phyloP scores from a whole-genome alignment of 2,113 vertebrate species.

The Thamnaconus septentrionalis region DNA sequence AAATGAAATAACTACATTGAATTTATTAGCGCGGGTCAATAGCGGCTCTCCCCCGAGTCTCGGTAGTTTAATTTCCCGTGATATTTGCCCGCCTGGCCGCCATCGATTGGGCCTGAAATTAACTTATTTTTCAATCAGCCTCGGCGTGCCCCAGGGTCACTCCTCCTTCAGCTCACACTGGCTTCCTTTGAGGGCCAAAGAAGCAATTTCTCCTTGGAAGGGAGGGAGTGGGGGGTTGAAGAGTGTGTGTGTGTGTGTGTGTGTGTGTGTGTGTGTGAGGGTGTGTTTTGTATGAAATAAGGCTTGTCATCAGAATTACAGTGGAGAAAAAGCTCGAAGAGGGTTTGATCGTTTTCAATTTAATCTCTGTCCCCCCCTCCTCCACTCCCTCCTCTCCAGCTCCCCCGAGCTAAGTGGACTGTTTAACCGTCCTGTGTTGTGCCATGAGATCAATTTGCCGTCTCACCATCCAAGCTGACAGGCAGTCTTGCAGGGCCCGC shows the following conservation, averaged over 20 bases:
- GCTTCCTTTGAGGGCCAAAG: slow-evolving; percentile 79
- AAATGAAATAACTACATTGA: slow-evolving; percentile 89
- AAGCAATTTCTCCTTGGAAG: slow-evolving; percentile 89
- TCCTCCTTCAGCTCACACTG: slow-evolving; percentile 79
- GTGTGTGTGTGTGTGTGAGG: not conserved
- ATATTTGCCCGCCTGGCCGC: slow-evolving; percentile 99
- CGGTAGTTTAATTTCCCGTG: slow-evolving; percentile 99
- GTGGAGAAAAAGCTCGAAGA: slow-evolving; percentile 50
- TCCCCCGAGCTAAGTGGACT: slow-evolving; percentile 41
- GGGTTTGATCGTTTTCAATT: slow-evolving; percentile 72
- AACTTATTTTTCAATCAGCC: slow-evolving; percentile 99
- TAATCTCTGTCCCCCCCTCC: slow-evolving; percentile 45
- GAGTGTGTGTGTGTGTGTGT: too few species aligned
- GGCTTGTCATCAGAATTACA: slow-evolving; percentile 71
- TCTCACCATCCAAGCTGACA: slow-evolving; percentile 17
- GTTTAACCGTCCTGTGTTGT: slow-evolving; percentile 61
- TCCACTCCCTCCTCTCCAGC: not conserved
- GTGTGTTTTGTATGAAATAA: slow-evolving; percentile 74
- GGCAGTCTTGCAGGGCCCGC: slow-evolving; percentile 29
- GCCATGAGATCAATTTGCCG: slow-evolving; percentile 60
- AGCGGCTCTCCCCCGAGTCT: slow-evolving; percentile 86
- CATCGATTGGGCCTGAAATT: slow-evolving; percentile 99
- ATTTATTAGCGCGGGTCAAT: slow-evolving; percentile 99
- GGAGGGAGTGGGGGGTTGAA: slow-evolving; percentile 47
- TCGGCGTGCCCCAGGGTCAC: slow-evolving; percentile 91